A percentile compares a stretch with the other conserved stretches of the same genome.
Evolutionary conservation across 2,113 vertebrate genomes (phyloP).

Genomic region (Oryctolagus cuniculus): DNA sequence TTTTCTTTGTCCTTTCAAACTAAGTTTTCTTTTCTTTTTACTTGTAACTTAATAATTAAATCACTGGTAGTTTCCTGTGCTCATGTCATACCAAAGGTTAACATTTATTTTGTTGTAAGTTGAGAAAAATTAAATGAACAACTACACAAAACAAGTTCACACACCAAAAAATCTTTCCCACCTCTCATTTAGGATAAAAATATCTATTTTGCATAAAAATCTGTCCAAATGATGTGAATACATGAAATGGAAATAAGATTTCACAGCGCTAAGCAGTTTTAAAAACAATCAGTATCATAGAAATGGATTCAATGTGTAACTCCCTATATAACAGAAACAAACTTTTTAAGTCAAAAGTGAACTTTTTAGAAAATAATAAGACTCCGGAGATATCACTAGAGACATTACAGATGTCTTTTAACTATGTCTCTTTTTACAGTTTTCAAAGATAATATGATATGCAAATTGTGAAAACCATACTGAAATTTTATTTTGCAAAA

Average conservation of each 20-base stretch:
- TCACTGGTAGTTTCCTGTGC: not conserved
- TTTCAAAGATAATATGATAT: constrained; percentile 57
- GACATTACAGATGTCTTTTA: not conserved
- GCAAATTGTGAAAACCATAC: not conserved
- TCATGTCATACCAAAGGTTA: not conserved
- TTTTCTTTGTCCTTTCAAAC: not conserved
- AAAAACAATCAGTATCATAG: not conserved
- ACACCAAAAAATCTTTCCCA: constrained; percentile 1
- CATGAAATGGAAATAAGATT: not conserved
- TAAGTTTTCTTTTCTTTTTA: not conserved
- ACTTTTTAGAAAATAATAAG: not conserved
- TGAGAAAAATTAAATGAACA: constrained; percentile 5
- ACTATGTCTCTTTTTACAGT: constrained; percentile 13
- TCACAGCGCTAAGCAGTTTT: not conserved
- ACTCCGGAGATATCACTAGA: not conserved
- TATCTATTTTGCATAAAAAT: not conserved
- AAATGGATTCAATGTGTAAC: not conserved
- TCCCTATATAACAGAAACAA: not conserved
- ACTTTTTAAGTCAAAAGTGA: constrained; percentile 37
- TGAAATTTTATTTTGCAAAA: constrained; percentile 19
- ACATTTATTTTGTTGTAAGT: not conserved
- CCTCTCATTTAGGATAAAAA: constrained; percentile 8
- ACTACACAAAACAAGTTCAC: not conserved
- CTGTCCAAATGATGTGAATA: not conserved
- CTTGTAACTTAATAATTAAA: constrained; percentile 40